Conservation (phyloP, 2,797 vertebrate genomes). For the Lophotriccus pileatus region DNA sequence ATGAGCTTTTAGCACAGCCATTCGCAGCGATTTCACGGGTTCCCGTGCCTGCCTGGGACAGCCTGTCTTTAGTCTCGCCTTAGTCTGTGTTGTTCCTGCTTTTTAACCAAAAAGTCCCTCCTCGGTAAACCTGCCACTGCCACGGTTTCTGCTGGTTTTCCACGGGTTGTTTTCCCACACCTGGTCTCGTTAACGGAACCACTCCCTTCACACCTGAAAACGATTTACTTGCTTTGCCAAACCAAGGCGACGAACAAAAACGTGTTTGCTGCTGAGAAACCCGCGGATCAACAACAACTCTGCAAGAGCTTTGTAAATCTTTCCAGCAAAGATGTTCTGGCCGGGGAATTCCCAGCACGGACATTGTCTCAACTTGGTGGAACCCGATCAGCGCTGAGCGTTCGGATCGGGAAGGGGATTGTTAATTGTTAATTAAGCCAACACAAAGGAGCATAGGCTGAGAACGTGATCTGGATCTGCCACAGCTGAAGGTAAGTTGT, state of each 20-base stretch:
- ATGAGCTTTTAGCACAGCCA: not conserved
- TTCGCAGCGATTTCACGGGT: not conserved
- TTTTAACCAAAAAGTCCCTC: not conserved
- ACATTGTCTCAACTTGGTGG: not conserved
- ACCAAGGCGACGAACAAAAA: not conserved
- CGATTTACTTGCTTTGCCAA: not conserved
- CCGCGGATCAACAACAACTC: not conserved
- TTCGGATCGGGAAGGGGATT: not conserved
- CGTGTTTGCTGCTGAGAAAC: not conserved
- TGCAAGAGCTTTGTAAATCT: not conserved
- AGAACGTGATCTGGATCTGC: not conserved
- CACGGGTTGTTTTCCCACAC: not conserved
- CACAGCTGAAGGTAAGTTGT: not conserved
- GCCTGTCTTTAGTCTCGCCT: not conserved
- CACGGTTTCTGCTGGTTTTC: not conserved
- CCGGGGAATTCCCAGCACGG: not conserved
- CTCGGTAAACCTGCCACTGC: not conserved
- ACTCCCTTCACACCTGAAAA: not conserved
- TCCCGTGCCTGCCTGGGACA: not conserved
- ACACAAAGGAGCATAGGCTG: not conserved
- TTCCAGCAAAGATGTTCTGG: not conserved
- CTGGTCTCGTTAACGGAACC: not conserved
- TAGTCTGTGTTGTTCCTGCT: not conserved
- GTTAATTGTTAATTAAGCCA: too few relatives aligned
- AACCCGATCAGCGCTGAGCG: not conserved